Conservation (phyloP, 2,113 vertebrate species). For the Mesoclemmys tuberculata region DNA sequence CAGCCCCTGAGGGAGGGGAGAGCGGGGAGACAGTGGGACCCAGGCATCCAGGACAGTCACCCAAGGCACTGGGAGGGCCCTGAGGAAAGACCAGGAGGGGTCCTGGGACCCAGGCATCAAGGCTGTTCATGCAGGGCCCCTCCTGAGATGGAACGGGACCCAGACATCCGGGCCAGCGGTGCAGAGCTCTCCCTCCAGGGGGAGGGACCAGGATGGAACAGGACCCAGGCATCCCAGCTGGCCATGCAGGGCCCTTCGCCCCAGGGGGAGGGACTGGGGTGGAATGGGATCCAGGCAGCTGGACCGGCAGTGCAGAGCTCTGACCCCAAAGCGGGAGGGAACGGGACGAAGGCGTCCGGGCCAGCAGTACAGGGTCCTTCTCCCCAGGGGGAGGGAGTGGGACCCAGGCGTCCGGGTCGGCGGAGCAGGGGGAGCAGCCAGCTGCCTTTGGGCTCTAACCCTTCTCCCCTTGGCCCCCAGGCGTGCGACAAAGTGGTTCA, state of each 20-base stretch:
- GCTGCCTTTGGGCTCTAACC: background rate
- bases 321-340: background rate
- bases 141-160: too few species aligned
- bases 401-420: background rate
- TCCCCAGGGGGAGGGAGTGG: too few species aligned
- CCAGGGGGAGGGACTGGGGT: too few species aligned
- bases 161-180: too few species aligned
- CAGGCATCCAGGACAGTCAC: too few species aligned
- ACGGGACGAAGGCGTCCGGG: background rate
- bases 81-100: too few species aligned
- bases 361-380: background rate
- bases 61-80: too few species aligned
- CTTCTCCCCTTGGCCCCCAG: constrained; percentile 57
- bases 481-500: constrained; percentile 74
- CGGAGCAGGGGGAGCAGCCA: background rate
- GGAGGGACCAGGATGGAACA: too few species aligned
- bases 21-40: background rate
- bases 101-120: too few species aligned
- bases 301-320: background rate
- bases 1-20: background rate
- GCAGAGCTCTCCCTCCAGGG: too few species aligned
- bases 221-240: background rate
- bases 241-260: background rate
- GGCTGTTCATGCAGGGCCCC: too few species aligned
- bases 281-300: background rate